Conservation (phyloP, 2,113 vertebrate species). For the Mormoops blainvillei region DNA sequence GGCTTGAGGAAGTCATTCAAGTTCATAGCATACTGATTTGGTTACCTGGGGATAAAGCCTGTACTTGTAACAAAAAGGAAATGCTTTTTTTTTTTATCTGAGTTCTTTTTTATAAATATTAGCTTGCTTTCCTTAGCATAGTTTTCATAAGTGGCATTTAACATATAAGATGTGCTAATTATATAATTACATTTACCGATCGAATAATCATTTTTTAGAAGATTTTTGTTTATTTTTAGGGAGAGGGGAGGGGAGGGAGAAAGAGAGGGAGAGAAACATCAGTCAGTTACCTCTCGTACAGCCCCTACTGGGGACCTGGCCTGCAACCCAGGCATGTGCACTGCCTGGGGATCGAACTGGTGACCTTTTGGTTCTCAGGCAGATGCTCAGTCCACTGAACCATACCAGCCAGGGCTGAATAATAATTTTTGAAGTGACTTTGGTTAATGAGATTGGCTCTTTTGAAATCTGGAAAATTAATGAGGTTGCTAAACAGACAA, state of each 20-base stretch:
- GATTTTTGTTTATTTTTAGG: too few species aligned
- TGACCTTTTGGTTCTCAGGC: too few species aligned
- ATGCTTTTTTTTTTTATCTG: not conserved
- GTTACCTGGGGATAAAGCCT: not conserved
- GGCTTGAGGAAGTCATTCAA: not conserved
- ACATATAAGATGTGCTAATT: not conserved
- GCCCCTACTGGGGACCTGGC: too few species aligned
- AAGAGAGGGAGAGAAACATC: too few species aligned
- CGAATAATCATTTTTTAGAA: not conserved
- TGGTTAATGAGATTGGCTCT: not conserved
- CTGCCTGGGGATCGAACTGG: too few species aligned
- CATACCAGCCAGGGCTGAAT: not conserved
- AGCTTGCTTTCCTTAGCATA: not conserved
- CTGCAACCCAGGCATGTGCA: too few species aligned
- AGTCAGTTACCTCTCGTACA: too few species aligned
- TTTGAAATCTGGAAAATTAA: slow-evolving; percentile 4
- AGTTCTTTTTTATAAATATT: not conserved
- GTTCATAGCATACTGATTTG: not conserved
- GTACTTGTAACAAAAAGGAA: not conserved
- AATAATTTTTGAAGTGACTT: not conserved
- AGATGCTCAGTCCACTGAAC: too few species aligned
- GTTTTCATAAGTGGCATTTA: not conserved
- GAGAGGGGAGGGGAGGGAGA: too few species aligned
- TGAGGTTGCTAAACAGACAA: not conserved
- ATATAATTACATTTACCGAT: not conserved